Evolutionary conservation across 2,113 vertebrate species (phyloP).

Genomic region (Oncorhynchus gorbuscha): DNA sequence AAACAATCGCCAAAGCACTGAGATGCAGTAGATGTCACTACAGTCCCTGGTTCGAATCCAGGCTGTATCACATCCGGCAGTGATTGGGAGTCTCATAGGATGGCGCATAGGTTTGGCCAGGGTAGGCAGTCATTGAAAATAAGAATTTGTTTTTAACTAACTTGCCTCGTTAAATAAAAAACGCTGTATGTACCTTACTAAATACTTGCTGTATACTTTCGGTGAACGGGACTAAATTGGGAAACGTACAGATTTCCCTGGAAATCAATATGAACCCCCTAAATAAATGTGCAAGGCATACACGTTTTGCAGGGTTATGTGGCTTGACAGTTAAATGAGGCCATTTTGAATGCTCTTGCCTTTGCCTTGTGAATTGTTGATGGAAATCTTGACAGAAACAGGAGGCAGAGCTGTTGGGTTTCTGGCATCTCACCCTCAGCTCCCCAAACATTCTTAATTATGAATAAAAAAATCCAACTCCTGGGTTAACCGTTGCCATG

Average conservation of each 20-base stretch:
- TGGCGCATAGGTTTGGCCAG: no score
- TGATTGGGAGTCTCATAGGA: no score
- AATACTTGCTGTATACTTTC: background rate
- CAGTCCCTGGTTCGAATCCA: no score
- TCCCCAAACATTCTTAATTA: conserved; percentile 52
- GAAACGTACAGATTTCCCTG: background rate
- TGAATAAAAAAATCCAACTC: conserved; percentile 43
- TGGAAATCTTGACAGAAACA: background rate
- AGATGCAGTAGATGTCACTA: no score
- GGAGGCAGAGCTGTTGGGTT: conserved; percentile 32
- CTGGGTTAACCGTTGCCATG: conserved; percentile 54
- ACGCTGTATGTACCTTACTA: no score
- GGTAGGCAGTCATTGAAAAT: no score
- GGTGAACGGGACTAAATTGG: background rate
- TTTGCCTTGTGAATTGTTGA: background rate
- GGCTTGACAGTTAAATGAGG: conserved; percentile 7
- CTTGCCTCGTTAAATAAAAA: no score
- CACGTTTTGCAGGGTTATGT: background rate
- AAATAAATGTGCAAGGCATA: conserved; percentile 1
- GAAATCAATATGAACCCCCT: background rate
- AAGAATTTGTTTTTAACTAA: no score
- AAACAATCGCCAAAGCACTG: no score
- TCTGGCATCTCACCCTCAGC: conserved; percentile 32
- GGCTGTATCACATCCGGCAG: no score
- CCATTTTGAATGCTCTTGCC: background rate